These are phyloP conservation scores for Ptychoptera albimana DNA, from an alignment of 2,888 invertebrate species.

Conservation along the genomic window DNA sequence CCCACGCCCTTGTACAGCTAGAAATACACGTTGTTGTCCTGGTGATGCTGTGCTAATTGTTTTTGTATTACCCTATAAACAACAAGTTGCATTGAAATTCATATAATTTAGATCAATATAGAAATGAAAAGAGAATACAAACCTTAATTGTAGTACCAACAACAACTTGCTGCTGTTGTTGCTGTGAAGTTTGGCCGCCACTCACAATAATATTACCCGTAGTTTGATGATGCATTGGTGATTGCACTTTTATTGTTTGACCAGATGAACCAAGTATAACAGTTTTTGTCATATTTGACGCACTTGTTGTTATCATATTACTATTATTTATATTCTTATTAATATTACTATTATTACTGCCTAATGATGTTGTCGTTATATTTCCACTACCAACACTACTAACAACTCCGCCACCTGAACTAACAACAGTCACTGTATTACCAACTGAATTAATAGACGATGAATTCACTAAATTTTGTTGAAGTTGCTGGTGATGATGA, in stretches of 20 bases:
- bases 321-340: too few species aligned
- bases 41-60: conserved; percentile 14
- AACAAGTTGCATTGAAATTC: not conserved
- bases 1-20: conserved; percentile 37
- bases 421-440: too few species aligned
- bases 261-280: conserved; percentile 21
- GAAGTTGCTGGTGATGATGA: not conserved
- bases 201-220: conserved; percentile 3
- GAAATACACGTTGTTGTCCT: conserved; percentile 31
- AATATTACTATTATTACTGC: conserved; percentile 4
- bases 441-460: too few species aligned
- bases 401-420: too few species aligned
- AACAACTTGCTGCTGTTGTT: conserved; percentile 5
- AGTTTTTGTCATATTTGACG: conserved; percentile 16
- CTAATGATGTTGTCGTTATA: not conserved
- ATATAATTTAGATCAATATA: not conserved
- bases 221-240: conserved; percentile 12
- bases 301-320: conserved; percentile 4
- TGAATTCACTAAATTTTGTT: too few species aligned
- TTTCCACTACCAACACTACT: not conserved
- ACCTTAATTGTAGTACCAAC: conserved; percentile 12
- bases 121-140: not conserved
- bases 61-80: conserved; percentile 15
- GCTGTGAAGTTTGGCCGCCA: not conserved
- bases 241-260: conserved; percentile 22